These are phyloP conservation scores for Siniperca chuatsi DNA, from an alignment of 2,113 vertebrate species.

Conservation along the genomic window DNA sequence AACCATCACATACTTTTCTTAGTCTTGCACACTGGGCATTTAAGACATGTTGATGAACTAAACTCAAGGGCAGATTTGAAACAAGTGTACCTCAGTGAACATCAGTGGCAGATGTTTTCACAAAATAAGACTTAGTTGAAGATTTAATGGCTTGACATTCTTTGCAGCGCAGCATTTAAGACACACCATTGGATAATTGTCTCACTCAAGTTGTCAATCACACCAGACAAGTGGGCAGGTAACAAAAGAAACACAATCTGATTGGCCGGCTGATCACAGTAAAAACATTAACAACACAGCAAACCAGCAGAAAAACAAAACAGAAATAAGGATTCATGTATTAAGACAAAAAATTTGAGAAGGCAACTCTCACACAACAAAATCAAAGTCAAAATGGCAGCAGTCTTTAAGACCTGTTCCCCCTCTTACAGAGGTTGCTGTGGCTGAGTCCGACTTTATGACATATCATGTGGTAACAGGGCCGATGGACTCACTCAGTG, in stretches of 20 bases:
- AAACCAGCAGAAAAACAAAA: conserved; percentile 46
- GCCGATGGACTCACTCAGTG: background rate
- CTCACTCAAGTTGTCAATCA: conserved; percentile 21
- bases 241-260: conserved; percentile 44
- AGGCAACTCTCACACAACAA: conserved; percentile 41
- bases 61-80: background rate
- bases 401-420: conserved; percentile 64
- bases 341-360: conserved; percentile 40
- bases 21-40: conserved; percentile 17
- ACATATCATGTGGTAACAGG: background rate
- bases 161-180: conserved; percentile 68
- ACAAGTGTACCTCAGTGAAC: background rate
- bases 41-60: conserved; percentile 54
- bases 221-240: conserved; percentile 13
- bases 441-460: conserved; percentile 10
- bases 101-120: conserved; percentile 5
- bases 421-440: conserved; percentile 21
- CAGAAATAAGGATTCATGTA: conserved; percentile 2
- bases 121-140: conserved; percentile 1
- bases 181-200: conserved; percentile 46
- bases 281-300: conserved; percentile 49
- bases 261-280: conserved; percentile 64
- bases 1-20: conserved; percentile 24
- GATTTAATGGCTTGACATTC: conserved; percentile 12
- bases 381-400: conserved; percentile 60